Evolutionary conservation across 2,113 vertebrate species (phyloP), one percentile per base, ranked within the genome.

Genomic region (Progne subis): DNA sequence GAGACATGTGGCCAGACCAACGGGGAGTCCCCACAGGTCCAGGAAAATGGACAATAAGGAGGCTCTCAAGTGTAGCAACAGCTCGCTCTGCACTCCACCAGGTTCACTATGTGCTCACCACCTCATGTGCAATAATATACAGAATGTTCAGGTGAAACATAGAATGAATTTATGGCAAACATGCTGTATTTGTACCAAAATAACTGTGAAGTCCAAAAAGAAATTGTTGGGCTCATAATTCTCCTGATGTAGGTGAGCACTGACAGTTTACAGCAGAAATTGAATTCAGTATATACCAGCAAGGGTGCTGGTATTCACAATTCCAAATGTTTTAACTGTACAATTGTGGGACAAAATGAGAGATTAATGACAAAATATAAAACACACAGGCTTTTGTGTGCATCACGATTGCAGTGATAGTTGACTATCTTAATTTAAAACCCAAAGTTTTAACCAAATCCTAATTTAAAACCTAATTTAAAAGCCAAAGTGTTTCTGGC

Each of bases 291-390:
- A 18, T 7, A n/a, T 9, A 75, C 8, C 12, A 47, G 20, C 15
- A 31, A 86, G 47, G 19, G n/a, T 71, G 41, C n/a, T 1, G 0
- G 12, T 56, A 71, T 60, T 78, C 78, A 91, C 28, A 79, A 41
- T 84, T 78, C 15, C n/a, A 52, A 86, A 84, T 88, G 81, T 50
- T 75, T 1, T 68, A 81, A 64, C 47, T 78, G 5, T n/a, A 32
- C 24, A 61, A 47, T 7, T 89, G 41, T 44, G 79, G n/a, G 31
- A 78, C n/a, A 94, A 89, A 95, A 52, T 12, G 11, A 92, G 24
- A 82, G 15, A 95, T 75, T 68, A 78, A 86, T 32, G 31, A 83
- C 28, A 86, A 82, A 91, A 86, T 76, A 53, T 4, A 89, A 69
- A 95, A 87, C 25, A 72, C 25, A 65, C 1, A 28, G 75, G 50